These are phyloP conservation scores for Ictidomys tridecemlineatus DNA, from an alignment of 2,113 vertebrate genomes.

Conservation along the genomic window DNA sequence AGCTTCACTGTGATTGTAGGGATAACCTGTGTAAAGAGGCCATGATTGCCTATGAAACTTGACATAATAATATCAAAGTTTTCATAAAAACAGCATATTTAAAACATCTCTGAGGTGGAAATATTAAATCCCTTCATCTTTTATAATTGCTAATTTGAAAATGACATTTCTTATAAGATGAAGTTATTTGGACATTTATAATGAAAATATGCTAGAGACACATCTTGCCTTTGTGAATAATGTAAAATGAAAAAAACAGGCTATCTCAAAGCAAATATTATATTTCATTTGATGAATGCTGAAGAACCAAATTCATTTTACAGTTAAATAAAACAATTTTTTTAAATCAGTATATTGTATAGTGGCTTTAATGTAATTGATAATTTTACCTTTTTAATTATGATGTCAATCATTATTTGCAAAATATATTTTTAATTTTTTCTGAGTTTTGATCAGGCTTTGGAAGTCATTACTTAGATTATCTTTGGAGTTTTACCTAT, in stretches of 20 bases:
- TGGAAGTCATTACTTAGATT: conserved; percentile 32
- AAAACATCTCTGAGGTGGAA: conserved; percentile 51
- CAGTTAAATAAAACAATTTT: conserved; percentile 58
- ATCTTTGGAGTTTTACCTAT: neutral
- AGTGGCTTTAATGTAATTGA: conserved; percentile 51
- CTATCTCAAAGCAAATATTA: conserved; percentile 73
- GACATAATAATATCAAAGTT: conserved; percentile 43
- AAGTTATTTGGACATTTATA: conserved; percentile 64
- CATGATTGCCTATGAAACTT: conserved; percentile 49
- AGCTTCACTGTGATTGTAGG: conserved; percentile 43
- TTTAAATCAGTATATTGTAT: neutral
- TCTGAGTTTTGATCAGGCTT: conserved; percentile 43
- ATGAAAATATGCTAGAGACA: conserved; percentile 71
- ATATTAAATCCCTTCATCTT: conserved; percentile 76
- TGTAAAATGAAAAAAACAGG: conserved; percentile 66
- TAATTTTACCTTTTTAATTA: conserved; percentile 58
- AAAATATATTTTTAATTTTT: conserved; percentile 45
- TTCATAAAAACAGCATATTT: conserved; percentile 53
- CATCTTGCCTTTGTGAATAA: conserved; percentile 72
- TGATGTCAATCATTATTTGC: conserved; percentile 21
- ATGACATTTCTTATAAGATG: conserved; percentile 68
- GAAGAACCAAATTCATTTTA: conserved; percentile 53
- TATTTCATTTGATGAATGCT: conserved; percentile 60
- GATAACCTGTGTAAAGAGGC: conserved; percentile 55
- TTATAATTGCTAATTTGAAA: conserved; percentile 68